Evolutionary conservation across 2,797 vertebrate genomes (phyloP).

Genomic region (Parauchenoglanis punctatus): DNA sequence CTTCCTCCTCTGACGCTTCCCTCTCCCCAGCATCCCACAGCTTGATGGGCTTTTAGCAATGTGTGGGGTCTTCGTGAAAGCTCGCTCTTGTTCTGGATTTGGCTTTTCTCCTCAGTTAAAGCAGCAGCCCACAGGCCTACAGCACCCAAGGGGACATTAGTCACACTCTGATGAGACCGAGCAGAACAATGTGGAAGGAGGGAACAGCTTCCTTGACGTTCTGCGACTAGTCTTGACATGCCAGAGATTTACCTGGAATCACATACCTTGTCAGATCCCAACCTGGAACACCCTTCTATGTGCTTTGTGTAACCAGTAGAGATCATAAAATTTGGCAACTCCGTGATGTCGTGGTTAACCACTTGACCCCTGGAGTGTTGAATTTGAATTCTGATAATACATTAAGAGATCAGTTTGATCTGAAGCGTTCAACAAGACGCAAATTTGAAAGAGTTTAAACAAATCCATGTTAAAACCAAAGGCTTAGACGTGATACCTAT

Average conservation of each 20-base stretch:
- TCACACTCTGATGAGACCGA: slow-evolving; percentile 27
- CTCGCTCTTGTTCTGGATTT: background rate
- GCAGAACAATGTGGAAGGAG: slow-evolving; percentile 25
- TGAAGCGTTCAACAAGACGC: background rate
- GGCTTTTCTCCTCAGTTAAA: slow-evolving; percentile 20
- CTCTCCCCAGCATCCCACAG: slow-evolving; percentile 21
- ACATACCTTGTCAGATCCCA: slow-evolving; percentile 11
- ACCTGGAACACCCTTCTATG: background rate
- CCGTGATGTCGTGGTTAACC: background rate
- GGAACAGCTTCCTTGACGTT: slow-evolving; percentile 16
- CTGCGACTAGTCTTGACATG: slow-evolving; percentile 28
- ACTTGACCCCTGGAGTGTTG: background rate
- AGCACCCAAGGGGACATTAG: slow-evolving; percentile 41
- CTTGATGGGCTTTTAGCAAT: slow-evolving; percentile 34
- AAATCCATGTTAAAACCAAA: slow-evolving; percentile 3
- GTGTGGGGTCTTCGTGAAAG: slow-evolving; percentile 48
- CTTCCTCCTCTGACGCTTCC: slow-evolving; percentile 25
- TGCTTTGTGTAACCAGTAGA: background rate
- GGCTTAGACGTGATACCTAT: background rate
- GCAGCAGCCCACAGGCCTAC: slow-evolving; percentile 27
- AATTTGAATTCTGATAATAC: background rate
- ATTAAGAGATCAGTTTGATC: background rate
- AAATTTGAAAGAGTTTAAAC: slow-evolving; percentile 2
- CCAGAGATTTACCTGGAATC: slow-evolving; percentile 9
- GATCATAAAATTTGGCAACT: background rate